These are phyloP conservation scores for Meiosimyza platycephala DNA, from an alignment of 2,888 invertebrate species.

Conservation along the genomic window DNA sequence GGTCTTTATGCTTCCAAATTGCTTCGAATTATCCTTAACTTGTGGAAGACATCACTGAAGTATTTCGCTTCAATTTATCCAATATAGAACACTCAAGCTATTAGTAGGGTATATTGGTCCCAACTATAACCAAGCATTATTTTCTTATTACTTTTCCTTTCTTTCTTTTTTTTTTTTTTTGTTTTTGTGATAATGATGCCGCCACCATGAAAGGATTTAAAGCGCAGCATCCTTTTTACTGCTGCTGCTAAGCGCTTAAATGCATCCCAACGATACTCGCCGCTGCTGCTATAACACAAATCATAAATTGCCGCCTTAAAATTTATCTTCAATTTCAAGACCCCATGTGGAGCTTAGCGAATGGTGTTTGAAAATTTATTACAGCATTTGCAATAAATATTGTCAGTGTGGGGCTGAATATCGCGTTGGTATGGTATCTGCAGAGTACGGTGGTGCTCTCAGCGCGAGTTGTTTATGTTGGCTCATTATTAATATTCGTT, in stretches of 20 bases:
- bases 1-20: too few relatives aligned
- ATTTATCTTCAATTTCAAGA: conserved; percentile 66
- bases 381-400: conserved; percentile 64
- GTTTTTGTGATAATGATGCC: conserved; percentile 45
- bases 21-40: too few relatives aligned
- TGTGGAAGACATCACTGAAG: too few relatives aligned
- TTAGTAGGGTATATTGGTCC: too few relatives aligned
- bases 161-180: conserved; percentile 45
- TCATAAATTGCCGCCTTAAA: conserved; percentile 68
- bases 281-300: conserved; percentile 54
- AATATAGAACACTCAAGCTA: too few relatives aligned
- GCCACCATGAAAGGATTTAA: conserved; percentile 49
- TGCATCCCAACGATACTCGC: neutral
- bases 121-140: too few relatives aligned
- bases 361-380: conserved; percentile 60
- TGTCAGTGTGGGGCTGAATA: conserved; percentile 51
- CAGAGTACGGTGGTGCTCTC: conserved; percentile 28
- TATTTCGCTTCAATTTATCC: too few relatives aligned
- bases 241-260: conserved; percentile 27
- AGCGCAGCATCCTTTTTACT: conserved; percentile 26
- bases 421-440: conserved; percentile 27
- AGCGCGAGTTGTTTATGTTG: conserved; percentile 33
- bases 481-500: conserved; percentile 36
- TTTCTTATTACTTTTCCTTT: conserved; percentile 30
- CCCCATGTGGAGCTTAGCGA: conserved; percentile 53